Percentiles rank a stretch among this genome's conserved stretches.
phyloP scores from a whole-genome alignment of 2,888 invertebrate genomes.

The Branchellion lobata region DNA sequence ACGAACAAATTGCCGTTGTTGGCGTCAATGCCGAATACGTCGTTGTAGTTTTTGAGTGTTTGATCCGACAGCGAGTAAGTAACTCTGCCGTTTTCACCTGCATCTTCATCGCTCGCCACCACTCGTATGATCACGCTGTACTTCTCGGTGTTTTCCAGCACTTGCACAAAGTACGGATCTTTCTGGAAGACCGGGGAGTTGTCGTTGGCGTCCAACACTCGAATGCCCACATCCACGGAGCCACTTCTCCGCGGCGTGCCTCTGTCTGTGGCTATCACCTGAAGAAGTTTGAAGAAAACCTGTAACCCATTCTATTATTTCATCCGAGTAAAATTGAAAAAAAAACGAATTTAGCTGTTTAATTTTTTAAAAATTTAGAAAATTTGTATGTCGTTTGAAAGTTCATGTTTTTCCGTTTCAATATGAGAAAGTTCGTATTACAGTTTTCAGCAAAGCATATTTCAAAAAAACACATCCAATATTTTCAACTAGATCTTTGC shows the following conservation, averaged over 20 bases:
- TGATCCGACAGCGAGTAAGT: constrained; percentile 1
- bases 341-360: too few species aligned
- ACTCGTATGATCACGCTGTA: neutral
- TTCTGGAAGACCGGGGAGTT: constrained; percentile 19
- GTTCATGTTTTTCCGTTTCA: too few species aligned
- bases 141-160: neutral
- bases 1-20: constrained; percentile 66
- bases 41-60: neutral
- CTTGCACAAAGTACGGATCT: neutral
- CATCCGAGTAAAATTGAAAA: too few species aligned
- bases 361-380: too few species aligned
- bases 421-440: too few species aligned
- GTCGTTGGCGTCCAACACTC: constrained; percentile 31
- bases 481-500: too few species aligned
- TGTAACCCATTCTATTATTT: too few species aligned
- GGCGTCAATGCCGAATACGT: constrained; percentile 14
- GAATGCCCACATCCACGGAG: neutral
- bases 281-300: too few species aligned
- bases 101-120: constrained; percentile 78
- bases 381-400: too few species aligned
- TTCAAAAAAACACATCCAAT: too few species aligned
- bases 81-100: constrained; percentile 75
- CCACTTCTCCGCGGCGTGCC: constrained; percentile 4
- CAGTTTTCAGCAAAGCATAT: too few species aligned
- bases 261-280: constrained; percentile 20